phyloP scores from a whole-genome alignment of 2,113 vertebrate genomes.

The Anhinga rufa region DNA sequence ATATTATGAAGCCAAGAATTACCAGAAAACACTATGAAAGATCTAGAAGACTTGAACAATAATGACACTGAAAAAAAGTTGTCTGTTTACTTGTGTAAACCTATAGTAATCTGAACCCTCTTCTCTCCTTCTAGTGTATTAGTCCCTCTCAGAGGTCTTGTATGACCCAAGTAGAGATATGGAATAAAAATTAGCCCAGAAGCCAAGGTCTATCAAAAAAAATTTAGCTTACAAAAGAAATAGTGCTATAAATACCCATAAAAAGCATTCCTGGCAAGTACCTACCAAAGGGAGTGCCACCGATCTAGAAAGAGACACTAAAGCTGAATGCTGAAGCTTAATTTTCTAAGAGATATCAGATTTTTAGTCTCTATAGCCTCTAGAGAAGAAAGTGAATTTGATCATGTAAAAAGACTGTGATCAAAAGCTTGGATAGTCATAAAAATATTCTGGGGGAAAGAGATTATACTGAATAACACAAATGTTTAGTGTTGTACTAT shows the following conservation, averaged over 20 bases:
- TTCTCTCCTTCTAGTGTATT: neutral
- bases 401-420: neutral
- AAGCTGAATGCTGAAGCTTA: slow-evolving; percentile 29
- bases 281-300: slow-evolving; percentile 24
- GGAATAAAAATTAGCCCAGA: slow-evolving; percentile 33
- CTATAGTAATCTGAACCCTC: neutral
- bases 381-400: slow-evolving; percentile 1
- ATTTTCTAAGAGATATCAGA: slow-evolving; percentile 30
- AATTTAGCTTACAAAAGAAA: neutral
- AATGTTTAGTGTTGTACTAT: neutral
- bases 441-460: neutral
- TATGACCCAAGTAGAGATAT: neutral
- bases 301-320: slow-evolving; percentile 33
- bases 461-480: neutral
- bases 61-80: neutral
- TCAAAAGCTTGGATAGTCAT: neutral
- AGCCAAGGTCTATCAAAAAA: slow-evolving; percentile 34
- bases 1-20: neutral
- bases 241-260: slow-evolving; percentile 32
- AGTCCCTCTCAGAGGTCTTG: slow-evolving; percentile 2
- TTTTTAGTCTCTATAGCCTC: slow-evolving; percentile 20
- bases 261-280: slow-evolving; percentile 45
- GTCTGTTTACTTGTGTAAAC: neutral
- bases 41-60: neutral
- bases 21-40: neutral